Evolutionary conservation across 2,113 vertebrate species (phyloP).

Genomic region (Semicossyphus pulcher): DNA sequence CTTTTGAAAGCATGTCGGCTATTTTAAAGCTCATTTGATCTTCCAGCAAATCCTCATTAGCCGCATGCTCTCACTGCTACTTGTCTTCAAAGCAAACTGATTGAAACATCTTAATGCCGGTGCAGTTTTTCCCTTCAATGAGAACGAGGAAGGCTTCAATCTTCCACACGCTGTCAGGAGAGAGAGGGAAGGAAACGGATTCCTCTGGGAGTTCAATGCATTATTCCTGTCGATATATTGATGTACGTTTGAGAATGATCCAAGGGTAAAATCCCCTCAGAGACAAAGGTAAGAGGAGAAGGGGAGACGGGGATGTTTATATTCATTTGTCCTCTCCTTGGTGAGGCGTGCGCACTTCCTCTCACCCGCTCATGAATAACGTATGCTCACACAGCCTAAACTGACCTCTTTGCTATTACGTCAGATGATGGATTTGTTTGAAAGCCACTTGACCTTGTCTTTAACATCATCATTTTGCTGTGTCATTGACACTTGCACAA

Average conservation of each 20-base stretch:
- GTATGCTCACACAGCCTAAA: conserved; percentile 55
- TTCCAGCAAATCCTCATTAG: conserved; percentile 58
- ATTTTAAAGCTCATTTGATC: conserved; percentile 65
- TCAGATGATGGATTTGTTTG: conserved; percentile 71
- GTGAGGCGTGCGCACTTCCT: conserved; percentile 35
- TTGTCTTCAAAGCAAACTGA: conserved; percentile 63
- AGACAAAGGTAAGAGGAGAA: conserved; percentile 58
- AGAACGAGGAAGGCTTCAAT: conserved; percentile 57
- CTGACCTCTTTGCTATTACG: conserved; percentile 57
- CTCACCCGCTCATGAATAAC: conserved; percentile 67
- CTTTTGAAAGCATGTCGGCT: conserved; percentile 23
- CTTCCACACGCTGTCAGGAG: conserved; percentile 34
- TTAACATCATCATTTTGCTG: conserved; percentile 46
- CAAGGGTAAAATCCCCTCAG: conserved; percentile 70
- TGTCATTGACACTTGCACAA: conserved; percentile 37
- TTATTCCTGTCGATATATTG: conserved; percentile 74
- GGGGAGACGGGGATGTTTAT: conserved; percentile 66
- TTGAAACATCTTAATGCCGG: conserved; percentile 62
- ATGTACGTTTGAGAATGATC: conserved; percentile 70
- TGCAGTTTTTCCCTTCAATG: conserved; percentile 38
- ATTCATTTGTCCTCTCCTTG: conserved; percentile 72
- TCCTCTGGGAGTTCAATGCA: conserved; percentile 56
- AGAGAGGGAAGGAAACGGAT: conserved; percentile 34
- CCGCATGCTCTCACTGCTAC: conserved; percentile 30
- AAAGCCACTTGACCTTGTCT: conserved; percentile 60